These are phyloP conservation scores for Euspilapteryx auroguttella DNA, from an alignment of 2,888 invertebrate genomes.

Conservation along the genomic window DNA sequence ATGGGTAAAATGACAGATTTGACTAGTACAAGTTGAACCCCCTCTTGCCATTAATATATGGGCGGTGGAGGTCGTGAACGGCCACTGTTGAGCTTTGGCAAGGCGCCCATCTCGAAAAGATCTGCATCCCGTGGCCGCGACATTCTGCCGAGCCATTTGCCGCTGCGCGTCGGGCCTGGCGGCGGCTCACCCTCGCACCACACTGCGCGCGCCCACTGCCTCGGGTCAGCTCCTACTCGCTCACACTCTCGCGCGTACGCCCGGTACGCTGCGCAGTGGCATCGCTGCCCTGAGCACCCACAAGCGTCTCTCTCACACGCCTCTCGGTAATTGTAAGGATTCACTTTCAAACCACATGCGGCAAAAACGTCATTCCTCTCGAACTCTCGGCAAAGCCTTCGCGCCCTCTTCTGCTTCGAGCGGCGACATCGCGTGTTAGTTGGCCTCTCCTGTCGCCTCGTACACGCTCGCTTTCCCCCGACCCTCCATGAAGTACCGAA, in stretches of 20 bases:
- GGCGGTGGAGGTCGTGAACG: slow-evolving; percentile 47
- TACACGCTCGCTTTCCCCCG: slow-evolving; percentile 76
- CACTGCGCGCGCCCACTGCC: slow-evolving; percentile 71
- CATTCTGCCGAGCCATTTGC: slow-evolving; percentile 11
- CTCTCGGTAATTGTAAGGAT: slow-evolving; percentile 80
- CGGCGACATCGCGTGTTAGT: slow-evolving; percentile 48
- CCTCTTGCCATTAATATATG: slow-evolving; percentile 24
- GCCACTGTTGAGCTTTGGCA: slow-evolving; percentile 29
- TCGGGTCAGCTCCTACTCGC: slow-evolving; percentile 71
- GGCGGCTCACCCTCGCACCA: slow-evolving; percentile 62
- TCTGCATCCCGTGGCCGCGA: slow-evolving; percentile 2
- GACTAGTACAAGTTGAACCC: slow-evolving; percentile 42
- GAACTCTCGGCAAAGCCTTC: slow-evolving; percentile 54
- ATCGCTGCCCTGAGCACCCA: slow-evolving; percentile 78
- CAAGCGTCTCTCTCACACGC: slow-evolving; percentile 88
- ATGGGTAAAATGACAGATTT: slow-evolving; percentile 49
- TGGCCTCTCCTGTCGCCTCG: slow-evolving; percentile 56
- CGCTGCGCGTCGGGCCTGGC: slow-evolving; percentile 30
- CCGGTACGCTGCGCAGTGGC: slow-evolving; percentile 87
- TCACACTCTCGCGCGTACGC: slow-evolving; percentile 89
- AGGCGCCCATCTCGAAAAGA: slow-evolving; percentile 22
- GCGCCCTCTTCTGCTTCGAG: slow-evolving; percentile 39
- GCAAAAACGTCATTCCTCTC: slow-evolving; percentile 64
- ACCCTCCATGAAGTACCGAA: slow-evolving; percentile 93
- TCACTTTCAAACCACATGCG: slow-evolving; percentile 77